phyloP scores from a whole-genome alignment of 2,797 vertebrate species.

The Dallia pectoralis region DNA sequence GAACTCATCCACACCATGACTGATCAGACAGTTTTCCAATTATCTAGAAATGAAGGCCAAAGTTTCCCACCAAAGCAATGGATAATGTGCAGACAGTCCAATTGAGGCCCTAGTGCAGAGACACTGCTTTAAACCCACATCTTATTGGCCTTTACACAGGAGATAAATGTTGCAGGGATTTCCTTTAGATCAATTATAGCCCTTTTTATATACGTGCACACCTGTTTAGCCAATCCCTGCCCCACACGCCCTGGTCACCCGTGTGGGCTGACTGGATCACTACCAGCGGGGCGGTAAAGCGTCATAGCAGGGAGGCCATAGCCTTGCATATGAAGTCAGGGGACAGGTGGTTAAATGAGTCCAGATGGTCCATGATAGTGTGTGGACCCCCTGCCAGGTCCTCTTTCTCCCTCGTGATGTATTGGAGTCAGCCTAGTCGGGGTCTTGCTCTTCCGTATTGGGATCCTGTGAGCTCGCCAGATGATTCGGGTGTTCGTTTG shows the following conservation, averaged over 20 bases:
- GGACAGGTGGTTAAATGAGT: slow-evolving; percentile 56
- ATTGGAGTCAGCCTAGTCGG: slow-evolving; percentile 43
- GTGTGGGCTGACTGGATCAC: slow-evolving; percentile 64
- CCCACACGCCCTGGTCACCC: slow-evolving; percentile 53
- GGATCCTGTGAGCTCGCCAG: slow-evolving; percentile 53
- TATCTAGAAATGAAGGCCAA: too few species aligned
- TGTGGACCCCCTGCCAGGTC: slow-evolving; percentile 45
- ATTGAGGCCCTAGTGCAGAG: too few species aligned
- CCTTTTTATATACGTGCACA: too few species aligned
- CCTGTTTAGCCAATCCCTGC: too few species aligned
- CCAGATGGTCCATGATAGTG: slow-evolving; percentile 45
- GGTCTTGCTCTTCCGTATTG: slow-evolving; percentile 39
- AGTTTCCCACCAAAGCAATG: too few species aligned
- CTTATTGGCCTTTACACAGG: too few species aligned
- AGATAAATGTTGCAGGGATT: too few species aligned
- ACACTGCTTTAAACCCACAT: too few species aligned
- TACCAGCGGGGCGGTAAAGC: slow-evolving; percentile 31
- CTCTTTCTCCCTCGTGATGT: slow-evolving; percentile 43
- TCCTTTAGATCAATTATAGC: too few species aligned
- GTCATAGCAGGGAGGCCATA: slow-evolving; percentile 33
- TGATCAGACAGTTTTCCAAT: too few species aligned
- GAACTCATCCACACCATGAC: too few species aligned
- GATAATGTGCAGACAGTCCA: too few species aligned
- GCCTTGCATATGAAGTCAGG: slow-evolving; percentile 27
- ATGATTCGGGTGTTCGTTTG: slow-evolving; percentile 30